phyloP scores from a whole-genome alignment of 2,888 invertebrate genomes.

The Rhodophaea formosa region DNA sequence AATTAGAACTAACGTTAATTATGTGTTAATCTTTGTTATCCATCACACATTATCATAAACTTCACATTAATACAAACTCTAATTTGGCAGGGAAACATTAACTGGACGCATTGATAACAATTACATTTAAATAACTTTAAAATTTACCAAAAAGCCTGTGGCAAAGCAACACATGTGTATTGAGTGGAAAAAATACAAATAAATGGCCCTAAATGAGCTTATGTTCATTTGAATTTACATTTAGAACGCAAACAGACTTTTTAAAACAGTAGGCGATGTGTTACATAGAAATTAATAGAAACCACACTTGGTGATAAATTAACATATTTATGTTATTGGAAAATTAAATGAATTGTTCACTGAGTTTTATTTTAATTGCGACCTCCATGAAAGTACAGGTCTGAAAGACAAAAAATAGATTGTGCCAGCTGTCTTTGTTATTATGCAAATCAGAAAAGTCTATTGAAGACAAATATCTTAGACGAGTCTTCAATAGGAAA shows the following conservation, averaged over 20 bases:
- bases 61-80: conserved; percentile 44
- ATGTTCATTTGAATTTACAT: conserved; percentile 45
- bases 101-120: conserved; percentile 42
- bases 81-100: conserved; percentile 49
- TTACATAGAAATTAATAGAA: neutral
- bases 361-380: neutral
- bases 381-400: neutral
- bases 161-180: neutral
- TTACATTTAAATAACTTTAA: conserved; percentile 40
- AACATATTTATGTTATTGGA: conserved; percentile 3
- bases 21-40: conserved; percentile 38
- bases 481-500: too few relatives aligned
- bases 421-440: too few relatives aligned
- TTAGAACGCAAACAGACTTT: conserved; percentile 24
- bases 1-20: conserved; percentile 40
- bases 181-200: conserved; percentile 13
- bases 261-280: neutral
- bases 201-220: conserved; percentile 33
- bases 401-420: too few relatives aligned
- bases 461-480: too few relatives aligned
- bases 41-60: conserved; percentile 54
- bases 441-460: too few relatives aligned
- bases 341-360: neutral
- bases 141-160: conserved; percentile 25
- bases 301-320: conserved; percentile 1